Percentiles rank a stretch among this genome's conserved stretches.
phyloP scores from a whole-genome alignment of 2,888 invertebrate genomes.

The Coelinius sp. region DNA sequence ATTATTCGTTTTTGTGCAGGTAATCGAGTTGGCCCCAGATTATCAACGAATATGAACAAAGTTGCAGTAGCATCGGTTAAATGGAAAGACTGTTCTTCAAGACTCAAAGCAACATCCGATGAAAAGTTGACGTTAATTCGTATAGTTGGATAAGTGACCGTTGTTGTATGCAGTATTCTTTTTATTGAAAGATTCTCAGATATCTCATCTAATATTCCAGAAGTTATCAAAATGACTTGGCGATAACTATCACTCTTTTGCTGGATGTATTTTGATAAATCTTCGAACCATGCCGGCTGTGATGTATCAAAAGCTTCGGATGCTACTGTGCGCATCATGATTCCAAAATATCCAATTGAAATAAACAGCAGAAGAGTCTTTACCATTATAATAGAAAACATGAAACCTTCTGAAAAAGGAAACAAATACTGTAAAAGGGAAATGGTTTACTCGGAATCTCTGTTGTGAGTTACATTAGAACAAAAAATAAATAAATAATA shows the following conservation, averaged over 20 bases:
- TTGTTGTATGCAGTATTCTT: neutral
- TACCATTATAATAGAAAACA: no score
- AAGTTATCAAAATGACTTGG: conserved; percentile 22
- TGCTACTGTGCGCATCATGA: neutral
- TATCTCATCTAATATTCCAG: neutral
- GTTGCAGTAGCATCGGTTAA: conserved; percentile 6
- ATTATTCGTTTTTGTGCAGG: neutral
- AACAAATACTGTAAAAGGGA: no score
- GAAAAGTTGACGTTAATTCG: neutral
- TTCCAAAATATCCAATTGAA: neutral
- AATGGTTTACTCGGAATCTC: no score
- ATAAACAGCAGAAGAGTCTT: neutral
- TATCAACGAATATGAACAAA: conserved; percentile 25
- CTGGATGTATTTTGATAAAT: conserved; percentile 9
- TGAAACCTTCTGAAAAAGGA: no score
- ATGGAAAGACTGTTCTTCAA: neutral
- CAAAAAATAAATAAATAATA: no score
- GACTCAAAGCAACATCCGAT: neutral
- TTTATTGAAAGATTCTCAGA: conserved; percentile 4
- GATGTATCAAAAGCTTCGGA: neutral
- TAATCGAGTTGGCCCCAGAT: neutral
- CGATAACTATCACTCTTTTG: neutral
- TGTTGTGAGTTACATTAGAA: no score
- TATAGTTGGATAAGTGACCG: conserved; percentile 15
- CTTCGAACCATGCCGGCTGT: neutral